Evolutionary conservation across 2,888 invertebrate genomes (phyloP), one percentile per base, ranked within the genome.

Genomic region (Papilio demoleus): DNA sequence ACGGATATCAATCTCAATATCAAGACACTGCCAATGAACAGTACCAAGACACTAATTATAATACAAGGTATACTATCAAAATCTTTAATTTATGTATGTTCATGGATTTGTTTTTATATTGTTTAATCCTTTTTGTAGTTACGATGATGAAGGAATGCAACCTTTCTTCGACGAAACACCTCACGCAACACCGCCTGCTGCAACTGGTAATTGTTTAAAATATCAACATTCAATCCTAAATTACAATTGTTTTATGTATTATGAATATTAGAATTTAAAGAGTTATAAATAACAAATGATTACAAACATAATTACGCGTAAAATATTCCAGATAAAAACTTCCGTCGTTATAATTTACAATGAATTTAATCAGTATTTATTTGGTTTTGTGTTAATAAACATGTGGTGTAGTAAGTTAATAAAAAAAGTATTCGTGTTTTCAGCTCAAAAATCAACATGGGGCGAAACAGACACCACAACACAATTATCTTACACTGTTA

Each of bases 91-190:
- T n/a, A n/a, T n/a, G n/a, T n/a, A n/a, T n/a, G n/a, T n/a, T n/a
- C n/a, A n/a, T n/a, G n/a, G n/a, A n/a, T n/a, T n/a, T n/a, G n/a
- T n/a, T n/a, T n/a, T n/a, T n/a, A 36, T 8, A 61, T 45, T 47
- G 36, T 47, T 17, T 42, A 22, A 17, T 42, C 6, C 2, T 22
- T 50, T 9, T 73, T 78, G 72, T 6, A 92, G 90, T 81, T 90
- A 88, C 75, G 92, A 92, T 72, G 91, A 91, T 68, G 92, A 92
- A 78, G 92, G 90, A 56, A 91, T 90, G 90, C 92, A 92, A 80
- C 92, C 92, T 45, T 92, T 92, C 80, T 92, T 92, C 75, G 88
- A 91, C 71, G 92, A 92, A 80, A 92, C 92, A 31, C 92, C 92
- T 61, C 92, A 92, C 62, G 92, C 92, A 2, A 92, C 92, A 66